Base-by-base conservation (phyloP, 1,140 invertebrate species). In the Plutomurus gul region DNA sequence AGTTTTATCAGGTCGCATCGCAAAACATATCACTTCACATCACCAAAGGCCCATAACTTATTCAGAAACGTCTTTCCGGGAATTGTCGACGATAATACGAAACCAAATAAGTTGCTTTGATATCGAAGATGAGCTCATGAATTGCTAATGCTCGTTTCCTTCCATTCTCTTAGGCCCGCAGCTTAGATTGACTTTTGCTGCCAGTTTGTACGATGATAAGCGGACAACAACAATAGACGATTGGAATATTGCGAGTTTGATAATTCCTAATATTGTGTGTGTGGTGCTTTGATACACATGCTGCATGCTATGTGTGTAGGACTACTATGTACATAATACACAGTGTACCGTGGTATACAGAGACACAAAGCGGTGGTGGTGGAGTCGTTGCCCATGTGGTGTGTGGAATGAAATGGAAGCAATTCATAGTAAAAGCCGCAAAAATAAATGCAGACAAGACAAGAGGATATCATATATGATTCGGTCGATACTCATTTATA, bases 101-200 rank as follows among this genome's bases (percentile, higher is more conserved):
- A 65, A 65, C 56, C 56, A 65, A 65, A 65, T 65, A 65, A 65
- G 56, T 65, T 51, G 30, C 27, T 65, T 65, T 27, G 56, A 33
- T 65, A 65, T 65, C 56, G 30, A 43, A 74, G 43, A 36, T 70
- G 75, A 70, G 39, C 75, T 77, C 75, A 77, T 77, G 75, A 77
- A 77, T 77, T 77, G 75, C 49, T 77, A 77, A 77, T 77, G 27
- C 36, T 51, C 25, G 47, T 22, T 51, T 65, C 56, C 56, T 65
- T 36, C 36, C 56, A 25, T 65, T 36, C 27, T 10, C 27, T n/a
- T n/a, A n/a, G n/a, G n/a, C n/a, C n/a, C n/a, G n/a, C n/a, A n/a
- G n/a, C n/a, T n/a, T n/a, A n/a, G n/a, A 30, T 36, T 18, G 56
- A 30, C 56, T 65, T 33, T 33, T 30, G 30, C 30, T 36, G n/a